Evolutionary conservation across 2,797 vertebrate genomes (phyloP).

Genomic region (Ispidina picta): DNA sequence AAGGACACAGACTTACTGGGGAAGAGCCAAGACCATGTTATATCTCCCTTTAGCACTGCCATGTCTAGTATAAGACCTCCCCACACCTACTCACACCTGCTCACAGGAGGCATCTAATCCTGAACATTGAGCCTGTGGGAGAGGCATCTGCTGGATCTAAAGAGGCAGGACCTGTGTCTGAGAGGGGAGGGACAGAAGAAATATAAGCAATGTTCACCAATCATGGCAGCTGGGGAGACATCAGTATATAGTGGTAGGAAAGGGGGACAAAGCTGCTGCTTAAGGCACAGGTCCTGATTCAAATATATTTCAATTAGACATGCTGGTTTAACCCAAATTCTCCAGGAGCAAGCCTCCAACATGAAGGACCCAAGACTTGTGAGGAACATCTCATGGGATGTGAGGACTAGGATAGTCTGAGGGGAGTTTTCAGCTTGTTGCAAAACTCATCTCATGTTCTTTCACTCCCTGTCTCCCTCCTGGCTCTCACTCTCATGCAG

Average conservation of each 20-base stretch:
- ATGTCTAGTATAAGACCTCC: neutral
- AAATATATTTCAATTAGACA: neutral
- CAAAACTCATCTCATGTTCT: neutral
- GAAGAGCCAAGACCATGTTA: neutral
- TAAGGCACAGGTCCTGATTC: neutral
- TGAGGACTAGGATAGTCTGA: neutral
- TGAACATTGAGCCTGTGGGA: fast-evolving
- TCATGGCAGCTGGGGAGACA: neutral
- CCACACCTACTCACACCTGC: neutral
- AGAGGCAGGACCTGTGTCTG: neutral
- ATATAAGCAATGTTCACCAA: neutral
- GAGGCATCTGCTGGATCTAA: neutral
- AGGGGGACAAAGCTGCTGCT: neutral
- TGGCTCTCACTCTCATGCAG: constrained; percentile 41
- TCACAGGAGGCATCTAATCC: neutral
- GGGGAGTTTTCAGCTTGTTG: neutral
- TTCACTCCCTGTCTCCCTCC: neutral
- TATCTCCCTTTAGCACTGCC: neutral
- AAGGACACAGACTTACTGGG: neutral
- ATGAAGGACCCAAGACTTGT: neutral
- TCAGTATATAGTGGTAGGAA: neutral
- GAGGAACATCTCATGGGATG: neutral
- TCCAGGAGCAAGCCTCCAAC: neutral
- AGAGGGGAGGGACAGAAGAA: neutral
- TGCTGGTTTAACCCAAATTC: neutral